Evolutionary conservation across 2,888 invertebrate species (phyloP), one percentile per base, ranked within the genome.

Genomic region (Spodoptera littoralis): DNA sequence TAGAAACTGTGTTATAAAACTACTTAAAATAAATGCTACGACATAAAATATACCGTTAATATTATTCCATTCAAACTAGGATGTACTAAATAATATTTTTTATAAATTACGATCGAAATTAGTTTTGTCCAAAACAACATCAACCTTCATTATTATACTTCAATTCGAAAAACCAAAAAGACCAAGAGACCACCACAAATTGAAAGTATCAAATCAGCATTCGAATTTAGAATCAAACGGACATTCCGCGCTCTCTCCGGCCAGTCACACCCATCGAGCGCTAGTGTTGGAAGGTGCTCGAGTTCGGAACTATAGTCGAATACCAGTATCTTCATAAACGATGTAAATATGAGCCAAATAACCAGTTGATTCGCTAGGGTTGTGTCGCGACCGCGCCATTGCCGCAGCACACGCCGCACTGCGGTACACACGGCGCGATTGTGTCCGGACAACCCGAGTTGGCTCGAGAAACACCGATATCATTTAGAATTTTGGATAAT

Each of bases 331-430:
- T 24, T 12, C 12, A 12, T 12, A 12, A 30, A 18, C 13, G 36
- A 49, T 45, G 59, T 64, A 48, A 65, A 57, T 58, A 59, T 70
- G 58, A 50, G 72, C 49, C 58, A 65, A 68, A 65, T 70, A 72
- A 55, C 66, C 57, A 66, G 67, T 68, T 68, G 73, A 62, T 71
- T 65, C 52, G 57, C 66, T 72, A 68, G 69, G 74, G 60, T 51
- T 72, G 63, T 74, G 75, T 58, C 62, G 60, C 67, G 62, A 70
- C 79, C 81, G 83, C 82, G 83, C 66, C 63, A 46, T 78, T 90
- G 88, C 82, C 92, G 92, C 91, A 92, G 84, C 81, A 72, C 36
- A 36, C 88, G 88, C 76, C 91, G 92, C 92, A 92, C 78, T 92
- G 92, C 92, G 92, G 88, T 86, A 90, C 85, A 79, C 70, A 79